phyloP scores from a whole-genome alignment of 2,113 vertebrate species.

The Calidris pugnax region DNA sequence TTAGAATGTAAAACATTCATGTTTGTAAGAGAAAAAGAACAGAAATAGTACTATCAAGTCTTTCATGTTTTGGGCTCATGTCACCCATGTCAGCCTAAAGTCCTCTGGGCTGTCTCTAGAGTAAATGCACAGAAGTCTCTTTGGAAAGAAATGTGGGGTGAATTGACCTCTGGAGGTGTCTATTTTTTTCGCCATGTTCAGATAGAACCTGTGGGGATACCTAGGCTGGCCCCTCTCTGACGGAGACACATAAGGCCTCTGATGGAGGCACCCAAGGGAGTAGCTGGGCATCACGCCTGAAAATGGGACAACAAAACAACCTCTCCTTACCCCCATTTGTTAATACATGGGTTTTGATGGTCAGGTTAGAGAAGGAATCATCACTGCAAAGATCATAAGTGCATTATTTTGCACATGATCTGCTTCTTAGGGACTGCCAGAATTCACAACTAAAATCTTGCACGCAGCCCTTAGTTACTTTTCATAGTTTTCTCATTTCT shows the following conservation, averaged over 20 bases:
- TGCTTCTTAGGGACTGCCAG: background rate
- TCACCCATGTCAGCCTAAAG: background rate
- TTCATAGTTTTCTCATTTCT: background rate
- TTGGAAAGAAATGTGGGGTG: background rate
- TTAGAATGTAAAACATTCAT: background rate
- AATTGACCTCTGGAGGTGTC: background rate
- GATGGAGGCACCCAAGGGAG: background rate
- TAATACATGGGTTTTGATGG: background rate
- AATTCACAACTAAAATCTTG: background rate
- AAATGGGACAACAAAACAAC: background rate
- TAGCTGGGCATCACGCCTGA: background rate
- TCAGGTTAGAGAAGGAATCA: background rate
- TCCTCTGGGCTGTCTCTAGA: accelerated
- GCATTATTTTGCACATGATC: background rate
- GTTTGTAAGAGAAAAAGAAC: background rate
- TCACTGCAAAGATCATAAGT: too few species aligned
- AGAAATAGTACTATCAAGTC: background rate
- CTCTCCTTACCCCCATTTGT: background rate
- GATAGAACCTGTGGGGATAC: background rate
- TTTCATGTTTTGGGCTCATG: background rate
- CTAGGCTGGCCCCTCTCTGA: background rate
- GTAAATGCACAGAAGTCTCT: background rate
- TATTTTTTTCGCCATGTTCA: background rate
- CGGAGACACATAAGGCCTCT: background rate
- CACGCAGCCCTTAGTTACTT: background rate